These are phyloP conservation scores for Achroia grisella DNA, from an alignment of 1,140 invertebrate species.

Conservation along the genomic window DNA sequence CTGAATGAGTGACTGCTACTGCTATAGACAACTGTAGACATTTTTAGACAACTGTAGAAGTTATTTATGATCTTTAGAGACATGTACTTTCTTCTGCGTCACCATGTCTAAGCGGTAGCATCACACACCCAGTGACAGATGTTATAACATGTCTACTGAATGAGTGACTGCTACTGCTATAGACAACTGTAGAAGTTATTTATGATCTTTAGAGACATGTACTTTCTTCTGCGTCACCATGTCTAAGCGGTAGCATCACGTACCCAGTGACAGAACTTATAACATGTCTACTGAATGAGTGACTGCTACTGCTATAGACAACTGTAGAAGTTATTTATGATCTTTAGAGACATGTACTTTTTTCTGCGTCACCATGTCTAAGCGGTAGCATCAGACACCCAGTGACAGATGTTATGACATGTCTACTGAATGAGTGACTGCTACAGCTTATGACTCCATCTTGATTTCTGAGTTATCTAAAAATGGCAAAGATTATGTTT, in stretches of 20 bases:
- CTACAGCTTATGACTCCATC: not conserved
- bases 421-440: slow-evolving; percentile 14
- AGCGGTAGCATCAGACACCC: slow-evolving; percentile 9
- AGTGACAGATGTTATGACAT: slow-evolving; percentile 27
- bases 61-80: too few relatives aligned
- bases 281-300: slow-evolving; percentile 8
- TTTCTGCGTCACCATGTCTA: not conserved
- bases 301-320: too few relatives aligned
- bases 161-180: not conserved
- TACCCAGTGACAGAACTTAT: slow-evolving; percentile 11
- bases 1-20: slow-evolving; percentile 3
- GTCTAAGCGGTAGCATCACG: too few relatives aligned
- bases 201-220: too few relatives aligned
- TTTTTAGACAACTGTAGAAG: too few relatives aligned
- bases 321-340: too few relatives aligned
- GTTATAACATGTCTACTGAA: slow-evolving; percentile 16
- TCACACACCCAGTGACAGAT: slow-evolving; percentile 25
- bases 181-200: too few relatives aligned
- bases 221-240: too few relatives aligned
- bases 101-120: not conserved
- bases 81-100: too few relatives aligned
- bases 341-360: too few relatives aligned
- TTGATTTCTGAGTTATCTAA: not conserved
- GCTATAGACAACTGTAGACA: too few relatives aligned
- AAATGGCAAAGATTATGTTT: too few relatives aligned